Conservation (phyloP, 2,888 invertebrate species). For the Chymomyza fuscimana region DNA sequence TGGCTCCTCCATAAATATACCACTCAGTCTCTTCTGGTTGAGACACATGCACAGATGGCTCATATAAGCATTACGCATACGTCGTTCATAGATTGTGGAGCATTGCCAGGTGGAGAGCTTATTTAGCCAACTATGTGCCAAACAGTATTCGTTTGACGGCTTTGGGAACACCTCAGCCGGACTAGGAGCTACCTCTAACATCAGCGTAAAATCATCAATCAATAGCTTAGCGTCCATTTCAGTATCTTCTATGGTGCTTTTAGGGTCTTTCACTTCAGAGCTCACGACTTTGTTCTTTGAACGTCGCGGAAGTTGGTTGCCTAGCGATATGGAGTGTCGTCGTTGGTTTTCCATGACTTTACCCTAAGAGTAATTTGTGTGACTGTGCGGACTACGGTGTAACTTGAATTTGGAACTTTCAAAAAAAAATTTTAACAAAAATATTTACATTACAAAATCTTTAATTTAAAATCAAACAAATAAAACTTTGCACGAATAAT, state of each 20-base stretch:
- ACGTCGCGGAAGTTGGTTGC: too few relatives aligned
- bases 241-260: neutral
- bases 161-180: slow-evolving; percentile 51
- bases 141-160: slow-evolving; percentile 41
- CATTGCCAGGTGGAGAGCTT: slow-evolving; percentile 58
- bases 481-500: too few relatives aligned
- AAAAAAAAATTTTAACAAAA: neutral
- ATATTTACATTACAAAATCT: slow-evolving; percentile 9
- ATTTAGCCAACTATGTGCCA: slow-evolving; percentile 62
- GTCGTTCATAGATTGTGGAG: slow-evolving; percentile 52
- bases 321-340: too few relatives aligned
- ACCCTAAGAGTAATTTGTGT: too few relatives aligned
- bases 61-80: slow-evolving; percentile 68
- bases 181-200: slow-evolving; percentile 54
- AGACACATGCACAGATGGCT: slow-evolving; percentile 66
- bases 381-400: too few relatives aligned
- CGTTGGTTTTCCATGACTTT: too few relatives aligned
- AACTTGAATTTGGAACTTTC: neutral
- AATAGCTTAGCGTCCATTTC: slow-evolving; percentile 30
- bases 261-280: neutral
- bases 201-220: slow-evolving; percentile 58
- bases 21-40: slow-evolving; percentile 55
- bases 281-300: neutral
- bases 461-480: neutral
- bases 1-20: slow-evolving; percentile 61